Conservation (phyloP, 2,888 invertebrate species). For the Scaptodrosophila latifasciaeformis region DNA sequence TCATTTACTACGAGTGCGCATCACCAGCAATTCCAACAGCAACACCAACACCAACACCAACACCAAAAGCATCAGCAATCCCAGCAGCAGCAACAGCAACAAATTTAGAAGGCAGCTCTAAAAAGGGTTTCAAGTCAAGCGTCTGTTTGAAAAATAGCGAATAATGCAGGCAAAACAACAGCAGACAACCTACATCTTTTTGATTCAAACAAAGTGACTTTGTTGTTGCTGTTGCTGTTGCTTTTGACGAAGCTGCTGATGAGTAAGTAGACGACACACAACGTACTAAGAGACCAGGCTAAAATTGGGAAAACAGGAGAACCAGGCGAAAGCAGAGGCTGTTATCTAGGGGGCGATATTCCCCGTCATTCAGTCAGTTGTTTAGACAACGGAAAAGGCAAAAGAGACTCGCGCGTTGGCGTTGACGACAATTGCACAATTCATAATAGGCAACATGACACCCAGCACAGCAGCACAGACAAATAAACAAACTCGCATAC, state of each 20-base stretch:
- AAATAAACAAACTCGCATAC: neutral
- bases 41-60: slow-evolving; percentile 20
- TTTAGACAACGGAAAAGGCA: slow-evolving; percentile 37
- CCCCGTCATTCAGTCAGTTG: slow-evolving; percentile 17
- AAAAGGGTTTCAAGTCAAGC: slow-evolving; percentile 27
- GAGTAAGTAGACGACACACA: slow-evolving; percentile 30
- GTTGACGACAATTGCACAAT: slow-evolving; percentile 65
- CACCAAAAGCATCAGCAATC: slow-evolving; percentile 15
- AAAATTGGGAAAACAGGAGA: slow-evolving; percentile 1
- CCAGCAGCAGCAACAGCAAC: slow-evolving; percentile 6
- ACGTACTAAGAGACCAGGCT: neutral
- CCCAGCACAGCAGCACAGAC: slow-evolving; percentile 19
- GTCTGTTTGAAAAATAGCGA: slow-evolving; percentile 52
- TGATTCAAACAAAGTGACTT: neutral
- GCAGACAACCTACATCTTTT: slow-evolving; percentile 54
- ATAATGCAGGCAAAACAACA: slow-evolving; percentile 41
- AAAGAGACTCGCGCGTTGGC: slow-evolving; percentile 36
- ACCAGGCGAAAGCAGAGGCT: no score
- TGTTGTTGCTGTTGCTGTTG: neutral
- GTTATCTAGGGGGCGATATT: no score
- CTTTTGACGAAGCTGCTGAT: slow-evolving; percentile 37
- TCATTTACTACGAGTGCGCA: slow-evolving; percentile 58
- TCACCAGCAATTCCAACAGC: neutral
- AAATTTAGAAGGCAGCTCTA: neutral
- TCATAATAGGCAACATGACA: slow-evolving; percentile 64